Evolutionary conservation across 2,797 vertebrate genomes (phyloP).

Genomic region (Martes flavigula): DNA sequence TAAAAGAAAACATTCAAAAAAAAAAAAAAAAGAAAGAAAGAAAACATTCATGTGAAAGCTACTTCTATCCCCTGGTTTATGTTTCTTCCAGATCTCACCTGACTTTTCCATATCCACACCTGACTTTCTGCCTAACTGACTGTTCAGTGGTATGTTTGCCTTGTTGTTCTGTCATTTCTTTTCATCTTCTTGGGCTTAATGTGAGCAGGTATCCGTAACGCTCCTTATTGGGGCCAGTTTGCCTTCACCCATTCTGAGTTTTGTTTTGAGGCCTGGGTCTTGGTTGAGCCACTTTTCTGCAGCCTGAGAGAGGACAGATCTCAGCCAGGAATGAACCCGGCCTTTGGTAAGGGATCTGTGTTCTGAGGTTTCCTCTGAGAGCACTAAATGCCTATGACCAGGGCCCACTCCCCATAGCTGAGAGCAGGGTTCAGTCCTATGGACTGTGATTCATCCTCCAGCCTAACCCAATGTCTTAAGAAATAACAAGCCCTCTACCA

Average conservation of each 20-base stretch:
- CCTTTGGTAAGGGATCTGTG: background rate
- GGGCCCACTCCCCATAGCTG: accelerated
- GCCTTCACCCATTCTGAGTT: background rate
- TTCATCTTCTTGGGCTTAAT: background rate
- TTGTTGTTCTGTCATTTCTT: background rate
- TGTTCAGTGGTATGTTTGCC: background rate
- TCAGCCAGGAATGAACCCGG: background rate
- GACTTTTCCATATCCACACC: background rate
- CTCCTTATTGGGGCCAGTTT: background rate
- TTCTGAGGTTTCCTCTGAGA: constrained; percentile 1
- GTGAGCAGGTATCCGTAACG: background rate
- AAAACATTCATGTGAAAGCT: background rate
- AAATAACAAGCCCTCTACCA: background rate
- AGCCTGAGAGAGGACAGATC: background rate
- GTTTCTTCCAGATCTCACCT: constrained; percentile 27
- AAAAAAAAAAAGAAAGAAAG: no score
- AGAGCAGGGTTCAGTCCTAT: background rate
- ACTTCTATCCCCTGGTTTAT: background rate
- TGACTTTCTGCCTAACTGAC: background rate
- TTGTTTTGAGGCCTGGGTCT: background rate
- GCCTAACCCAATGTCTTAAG: background rate
- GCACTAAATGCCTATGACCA: background rate
- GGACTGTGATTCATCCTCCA: background rate
- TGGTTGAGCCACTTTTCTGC: background rate
- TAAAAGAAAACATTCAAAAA: constrained; percentile 34